Base-by-base conservation (phyloP, 2,797 vertebrate genomes). In the Leuciscus waleckii region DNA sequence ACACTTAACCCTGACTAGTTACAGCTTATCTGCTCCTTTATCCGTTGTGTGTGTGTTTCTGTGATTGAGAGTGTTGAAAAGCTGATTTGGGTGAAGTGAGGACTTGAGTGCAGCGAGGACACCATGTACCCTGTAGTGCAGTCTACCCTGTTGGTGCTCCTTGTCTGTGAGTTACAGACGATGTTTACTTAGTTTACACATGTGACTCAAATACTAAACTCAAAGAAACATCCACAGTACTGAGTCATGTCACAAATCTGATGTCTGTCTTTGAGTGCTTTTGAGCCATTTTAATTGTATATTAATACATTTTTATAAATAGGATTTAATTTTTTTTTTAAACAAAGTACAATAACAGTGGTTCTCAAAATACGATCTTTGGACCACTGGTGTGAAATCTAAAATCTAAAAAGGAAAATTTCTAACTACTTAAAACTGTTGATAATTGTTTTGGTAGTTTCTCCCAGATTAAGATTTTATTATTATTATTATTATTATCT, bases 1-100 rank as follows among this genome's bases (percentile, higher is more conserved):
- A 94, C 89, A 92, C 88, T 90, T 86, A 89, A 89, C 87, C 90
- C 88, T 84, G 86, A 88, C 88, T 87, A 91, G 92, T 93, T 90
- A 91, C 89, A 89, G 90, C 88, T 93, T 91, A 91, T 90, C 89
- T 89, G 87, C 49, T 90, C 82, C 86, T 92, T 89, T 88, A 90
- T 85, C 89, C 79, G 54, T 74, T 78, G 43, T 76, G 58, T 80
- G 58, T 87, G 85, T 86, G 78, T 83, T 79, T 83, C 49, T 86
- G 63, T 88, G 84, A 79, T 81, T 82, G 68, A 75, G 71, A 79
- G 68, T 76, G 76, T 79, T 75, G 75, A 84, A 84, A 88, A 77
- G 77, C 87, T 88, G 84, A 89, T 86, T 86, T 80, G 83, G 65
- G 67, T 87, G 75, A 88, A 82, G 77, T 74, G 54, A 89, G 79